A percentile compares a stretch with the other conserved stretches of the same genome.
phyloP scores from a whole-genome alignment of 2,113 vertebrate species.

The Neogobius melanostomus region DNA sequence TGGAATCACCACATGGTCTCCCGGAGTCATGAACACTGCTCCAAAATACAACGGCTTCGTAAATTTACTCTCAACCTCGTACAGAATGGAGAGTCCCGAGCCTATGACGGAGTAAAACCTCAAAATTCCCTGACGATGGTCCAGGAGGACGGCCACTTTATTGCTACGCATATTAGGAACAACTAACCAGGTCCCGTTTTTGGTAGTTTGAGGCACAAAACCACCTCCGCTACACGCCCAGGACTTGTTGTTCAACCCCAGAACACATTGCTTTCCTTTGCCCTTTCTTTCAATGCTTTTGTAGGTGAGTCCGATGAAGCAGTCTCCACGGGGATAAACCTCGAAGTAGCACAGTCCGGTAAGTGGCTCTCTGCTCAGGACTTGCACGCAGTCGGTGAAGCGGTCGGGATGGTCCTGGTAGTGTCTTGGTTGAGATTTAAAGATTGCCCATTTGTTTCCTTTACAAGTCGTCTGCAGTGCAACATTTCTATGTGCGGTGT shows the following conservation, averaged over 20 bases:
- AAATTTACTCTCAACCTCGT: neutral
- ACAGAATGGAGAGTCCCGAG: neutral
- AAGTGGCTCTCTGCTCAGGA: neutral
- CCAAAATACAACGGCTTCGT: neutral
- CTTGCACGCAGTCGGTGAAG: neutral
- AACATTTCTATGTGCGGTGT: neutral
- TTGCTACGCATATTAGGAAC: neutral
- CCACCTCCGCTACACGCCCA: neutral
- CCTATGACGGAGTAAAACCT: neutral
- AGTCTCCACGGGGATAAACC: neutral
- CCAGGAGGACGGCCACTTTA: neutral
- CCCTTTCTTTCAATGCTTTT: neutral
- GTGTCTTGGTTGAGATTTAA: neutral
- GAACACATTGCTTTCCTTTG: neutral
- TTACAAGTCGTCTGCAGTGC: neutral
- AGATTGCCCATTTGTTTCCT: neutral
- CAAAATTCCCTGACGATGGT: neutral
- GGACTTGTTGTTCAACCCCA: neutral
- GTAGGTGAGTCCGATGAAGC: slow-evolving; percentile 1
- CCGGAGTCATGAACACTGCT: neutral
- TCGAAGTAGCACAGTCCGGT: neutral
- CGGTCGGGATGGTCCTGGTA: neutral
- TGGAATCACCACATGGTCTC: neutral
- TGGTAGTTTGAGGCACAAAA: neutral
- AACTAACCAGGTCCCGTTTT: neutral